Conservation (phyloP, 2,113 vertebrate genomes). For the Nannobrachium achirus region DNA sequence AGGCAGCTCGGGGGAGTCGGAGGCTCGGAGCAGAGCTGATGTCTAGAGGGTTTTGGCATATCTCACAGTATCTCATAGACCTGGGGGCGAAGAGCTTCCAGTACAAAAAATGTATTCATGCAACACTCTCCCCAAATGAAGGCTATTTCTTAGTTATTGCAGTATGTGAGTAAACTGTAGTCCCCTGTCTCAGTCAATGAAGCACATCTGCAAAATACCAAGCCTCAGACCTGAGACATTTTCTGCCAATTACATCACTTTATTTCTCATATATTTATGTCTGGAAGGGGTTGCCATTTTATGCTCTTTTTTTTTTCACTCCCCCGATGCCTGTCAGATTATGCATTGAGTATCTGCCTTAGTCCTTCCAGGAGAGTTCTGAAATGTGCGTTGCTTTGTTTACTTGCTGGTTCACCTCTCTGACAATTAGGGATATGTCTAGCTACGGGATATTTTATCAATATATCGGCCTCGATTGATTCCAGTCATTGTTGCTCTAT, state of each 20-base stretch:
- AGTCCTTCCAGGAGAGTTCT: constrained; percentile 28
- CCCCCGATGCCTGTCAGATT: constrained; percentile 57
- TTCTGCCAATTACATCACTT: constrained; percentile 72
- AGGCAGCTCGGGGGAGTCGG: neutral
- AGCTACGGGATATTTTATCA: constrained; percentile 31
- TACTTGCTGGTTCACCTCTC: constrained; percentile 47
- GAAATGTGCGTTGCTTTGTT: constrained; percentile 65
- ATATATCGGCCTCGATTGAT: constrained; percentile 14
- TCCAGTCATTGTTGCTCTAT: neutral
- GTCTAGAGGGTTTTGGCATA: constrained; percentile 23
- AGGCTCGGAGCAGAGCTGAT: constrained; percentile 9
- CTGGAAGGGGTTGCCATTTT: constrained; percentile 47
- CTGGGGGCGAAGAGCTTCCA: constrained; percentile 42
- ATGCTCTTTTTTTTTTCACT: constrained; percentile 28
- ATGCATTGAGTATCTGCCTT: constrained; percentile 34
- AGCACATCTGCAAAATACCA: constrained; percentile 47
- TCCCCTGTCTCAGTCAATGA: constrained; percentile 42
- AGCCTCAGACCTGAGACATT: constrained; percentile 53
- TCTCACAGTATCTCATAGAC: constrained; percentile 39
- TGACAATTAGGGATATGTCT: constrained; percentile 39
- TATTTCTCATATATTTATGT: constrained; percentile 48
- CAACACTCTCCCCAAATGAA: constrained; percentile 33
- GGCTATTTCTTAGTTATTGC: constrained; percentile 59
- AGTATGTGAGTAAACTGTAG: constrained; percentile 44
- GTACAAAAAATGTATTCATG: constrained; percentile 13